Base-by-base conservation (phyloP, 2,797 vertebrate genomes). In the Pyrrhura leucotis region DNA sequence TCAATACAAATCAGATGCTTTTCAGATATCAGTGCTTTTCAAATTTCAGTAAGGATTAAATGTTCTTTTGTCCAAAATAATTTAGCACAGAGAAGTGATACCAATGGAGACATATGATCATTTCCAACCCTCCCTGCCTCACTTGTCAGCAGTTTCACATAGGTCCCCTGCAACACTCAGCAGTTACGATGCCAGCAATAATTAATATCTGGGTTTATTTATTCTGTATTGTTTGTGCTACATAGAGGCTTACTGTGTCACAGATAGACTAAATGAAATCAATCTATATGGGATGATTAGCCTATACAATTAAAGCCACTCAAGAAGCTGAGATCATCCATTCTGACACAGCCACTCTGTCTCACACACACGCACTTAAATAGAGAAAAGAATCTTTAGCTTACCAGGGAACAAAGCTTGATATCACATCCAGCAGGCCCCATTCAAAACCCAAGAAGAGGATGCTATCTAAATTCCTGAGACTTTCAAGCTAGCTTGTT, bases 241-340 rank as follows among this genome's bases (percentile, higher is more conserved):
- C 66, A 35, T 2, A 69, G 82, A 69, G 67, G 69, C 89, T 90
- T 26, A 29, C 62, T n/a, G 87, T 69, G 87, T 18, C 91, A 67
- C 42, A 39, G 17, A 14, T 18, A 82, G 76, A 79, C 31, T 13
- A 40, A 88, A 72, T 35, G 72, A 76, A 56, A 25, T 28, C 85
- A 45, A 87, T 48, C 91, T 54, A 61, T 3, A 20, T 17, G 74
- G 85, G 77, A 85, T 77, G 93, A 94, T 93, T 10, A 93, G 58
- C 50, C 59, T 61, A 2, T 8, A 88, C 92, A 93, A 86, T 92
- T 93, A 68, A 15, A 69, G 54, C 17, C 87, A 33, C 93, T 95
- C 85, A 2, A 88, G 93, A 89, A 84, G 62, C 85, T 96, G 95
- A 92, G 90, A n/a, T 89, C 96, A 91, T 35, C 96, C 81, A 4